Base-by-base conservation (phyloP, 1,140 invertebrate genomes). In the Dendroctonus valens region DNA sequence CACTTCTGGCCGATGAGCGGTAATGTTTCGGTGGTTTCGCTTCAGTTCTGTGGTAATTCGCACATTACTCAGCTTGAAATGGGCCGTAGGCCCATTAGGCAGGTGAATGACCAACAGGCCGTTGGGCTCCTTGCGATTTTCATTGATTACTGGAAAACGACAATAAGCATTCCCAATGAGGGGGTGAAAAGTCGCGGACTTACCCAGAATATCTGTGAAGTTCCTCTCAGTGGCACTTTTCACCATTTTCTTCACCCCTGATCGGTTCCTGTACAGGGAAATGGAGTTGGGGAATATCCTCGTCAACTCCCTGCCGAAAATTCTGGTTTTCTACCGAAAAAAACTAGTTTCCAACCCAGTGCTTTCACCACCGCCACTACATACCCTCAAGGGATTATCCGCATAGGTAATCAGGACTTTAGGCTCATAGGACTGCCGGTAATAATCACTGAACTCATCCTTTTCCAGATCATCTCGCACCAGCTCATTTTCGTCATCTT, bases 341-440 rank as follows among this genome's bases (percentile, higher is more conserved):
- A 55, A 26, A 26, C n/a, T 26, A 1, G 26, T 26, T 26, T 26
- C 26, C 26, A 26, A 26, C 26, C 26, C 1, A 2, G 26, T 26
- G 26, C 26, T 3, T 26, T 26, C 26, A 26, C 26, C 26, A 26
- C 26, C 26, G 26, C 26, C 53, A 68, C 14, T 42, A 69, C 67
- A 79, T 81, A 88, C 87, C 55, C 85, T 86, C 59, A 91, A 86
- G 5, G 96, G 94, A 83, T 97, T 94, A 77, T 97, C 94, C 8
- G 89, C 87, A 70, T 90, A 97, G 12, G 96, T 99, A 9, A 99
- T 94, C 0, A 99, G 79, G 44, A 99, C 89, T 84, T 98, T 98
- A 0, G 97, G 96, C 69, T 89, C 89, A 74, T 93, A 94, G 12
- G 89, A 82, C 59, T 91, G 86, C 63, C 87, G 85, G 76, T 94